Base-by-base conservation (phyloP, 2,888 invertebrate species). In the Agapostemon virescens region DNA sequence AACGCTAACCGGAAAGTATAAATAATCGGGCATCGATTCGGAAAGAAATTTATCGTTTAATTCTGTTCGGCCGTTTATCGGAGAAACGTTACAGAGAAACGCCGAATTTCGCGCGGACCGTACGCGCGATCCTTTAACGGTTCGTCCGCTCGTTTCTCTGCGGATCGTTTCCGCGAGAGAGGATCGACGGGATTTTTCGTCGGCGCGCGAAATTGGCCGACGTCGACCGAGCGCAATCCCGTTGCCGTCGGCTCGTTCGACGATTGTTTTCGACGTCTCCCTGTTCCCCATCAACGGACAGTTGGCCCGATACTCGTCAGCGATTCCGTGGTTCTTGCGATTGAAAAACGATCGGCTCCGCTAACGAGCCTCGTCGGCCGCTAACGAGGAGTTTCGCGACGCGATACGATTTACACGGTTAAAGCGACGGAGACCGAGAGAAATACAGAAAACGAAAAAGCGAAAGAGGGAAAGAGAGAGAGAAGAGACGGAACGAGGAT, bases 331-430 rank as follows among this genome's bases (percentile, higher is more conserved):
- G 9, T 61, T 11, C 70, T 42, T 30, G 40, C 61, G 70, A 71
- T 71, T 61, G 70, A 71, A 71, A 71, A 71, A 71, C 70, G 70
- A 17, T 61, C 70, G 58, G 45, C n/a, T 26, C 15, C 33, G 70
- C 61, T 71, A 71, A 71, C 61, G 70, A 71, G 61, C 61, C 61
- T 36, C 69, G 71, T 84, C 80, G 74, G 72, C 69, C 69, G 13
- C 64, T 52, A 67, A 74, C 79, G 75, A 81, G 72, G 64, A 30
- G 73, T 42, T 30, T 33, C 55, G 33, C 69, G 55, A 36, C 45
- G 9, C 42, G 66, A 49, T 9, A 15, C 15, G 26, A 45, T 42
- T 13, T 63, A 30, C 23, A 15, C 36, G 20, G 7, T 55, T 23
- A 23, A 7, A 49, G 49, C 6, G n/a, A n/a, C n/a, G n/a, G n/a